These are phyloP conservation scores for Eumacrocentrus americanus DNA, from an alignment of 2,888 invertebrate species.

Conservation along the genomic window DNA sequence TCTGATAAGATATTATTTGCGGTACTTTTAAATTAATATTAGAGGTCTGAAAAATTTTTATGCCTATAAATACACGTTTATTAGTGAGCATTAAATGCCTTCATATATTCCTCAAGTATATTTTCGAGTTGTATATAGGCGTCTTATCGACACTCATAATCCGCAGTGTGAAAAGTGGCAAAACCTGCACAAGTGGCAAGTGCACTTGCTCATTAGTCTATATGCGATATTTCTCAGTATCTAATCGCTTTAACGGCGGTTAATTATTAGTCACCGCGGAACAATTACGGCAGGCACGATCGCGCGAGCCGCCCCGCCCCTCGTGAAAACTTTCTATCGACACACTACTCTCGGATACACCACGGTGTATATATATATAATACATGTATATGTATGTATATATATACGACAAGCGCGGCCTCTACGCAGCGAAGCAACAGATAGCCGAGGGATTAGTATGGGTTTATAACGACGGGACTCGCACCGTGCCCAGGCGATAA, in stretches of 20 bases:
- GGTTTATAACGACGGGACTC: neutral
- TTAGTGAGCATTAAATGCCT: too few species aligned
- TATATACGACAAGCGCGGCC: neutral
- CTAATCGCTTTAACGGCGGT: slow-evolving; percentile 46
- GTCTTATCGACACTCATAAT: too few species aligned
- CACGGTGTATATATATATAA: neutral
- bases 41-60: too few species aligned
- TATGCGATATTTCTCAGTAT: slow-evolving; percentile 36
- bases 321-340: slow-evolving; percentile 16
- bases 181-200: slow-evolving; percentile 1
- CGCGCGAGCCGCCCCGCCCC: neutral
- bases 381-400: neutral
- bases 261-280: slow-evolving; percentile 48
- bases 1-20: too few species aligned
- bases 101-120: too few species aligned
- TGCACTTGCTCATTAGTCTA: slow-evolving; percentile 12
- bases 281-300: slow-evolving; percentile 45
- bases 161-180: neutral
- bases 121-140: too few species aligned
- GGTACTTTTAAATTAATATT: too few species aligned
- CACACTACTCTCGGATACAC: neutral
- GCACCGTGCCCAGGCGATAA: neutral
- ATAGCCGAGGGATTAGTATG: neutral
- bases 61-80: too few species aligned
- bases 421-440: neutral